Evolutionary conservation across 2,113 vertebrate species (phyloP), one percentile per base, ranked within the genome.

Genomic region (Tragelaphus buxtoni): DNA sequence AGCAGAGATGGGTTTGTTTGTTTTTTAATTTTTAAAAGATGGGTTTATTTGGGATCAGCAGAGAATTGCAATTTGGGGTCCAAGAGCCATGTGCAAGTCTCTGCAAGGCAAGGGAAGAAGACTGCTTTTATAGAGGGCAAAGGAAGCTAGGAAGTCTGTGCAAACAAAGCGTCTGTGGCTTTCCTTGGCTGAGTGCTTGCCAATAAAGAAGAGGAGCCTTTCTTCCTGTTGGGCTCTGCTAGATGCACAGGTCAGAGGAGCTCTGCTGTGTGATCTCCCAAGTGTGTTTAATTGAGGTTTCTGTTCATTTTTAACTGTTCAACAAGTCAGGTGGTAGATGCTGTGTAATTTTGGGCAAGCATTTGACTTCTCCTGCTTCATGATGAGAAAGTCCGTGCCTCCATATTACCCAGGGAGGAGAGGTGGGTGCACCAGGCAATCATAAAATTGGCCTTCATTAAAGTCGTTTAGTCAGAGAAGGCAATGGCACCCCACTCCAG

Each of bases 281-380:
- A 81, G 18, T 35, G 32, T 39, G 10, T 53, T 80, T 51, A 81
- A 24, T 0, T 53, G 51, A 55, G 51, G 20, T 55, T 81, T 81
- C 79, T 55, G 51, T 55, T 24, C 20, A 26, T 35, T 81, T 81
- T 55, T 81, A 26, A 14, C 51, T 55, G 32, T 26, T 79, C 35
- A 49, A 3, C 22, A 51, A 42, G 26, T 32, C 28, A 39, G 58
- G 9, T 18, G 20, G 55, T 28, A 53, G 53, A 39, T 22, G 10
- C 13, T 7, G 0, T 1, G 18, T 55, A 22, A 85, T 12, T 28
- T 65, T 1, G 1, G 10, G 16, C 17, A 10, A 35, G 17, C 42
- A 9, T 56, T 13, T 22, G 39, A 53, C 9, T 51, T 13, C 6
- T 17, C 7, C 24, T 22, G 1, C 20, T 56, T n/a, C 9, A 18